These are phyloP conservation scores for Daboia siamensis DNA, from an alignment of 2,113 vertebrate genomes.

Conservation along the genomic window DNA sequence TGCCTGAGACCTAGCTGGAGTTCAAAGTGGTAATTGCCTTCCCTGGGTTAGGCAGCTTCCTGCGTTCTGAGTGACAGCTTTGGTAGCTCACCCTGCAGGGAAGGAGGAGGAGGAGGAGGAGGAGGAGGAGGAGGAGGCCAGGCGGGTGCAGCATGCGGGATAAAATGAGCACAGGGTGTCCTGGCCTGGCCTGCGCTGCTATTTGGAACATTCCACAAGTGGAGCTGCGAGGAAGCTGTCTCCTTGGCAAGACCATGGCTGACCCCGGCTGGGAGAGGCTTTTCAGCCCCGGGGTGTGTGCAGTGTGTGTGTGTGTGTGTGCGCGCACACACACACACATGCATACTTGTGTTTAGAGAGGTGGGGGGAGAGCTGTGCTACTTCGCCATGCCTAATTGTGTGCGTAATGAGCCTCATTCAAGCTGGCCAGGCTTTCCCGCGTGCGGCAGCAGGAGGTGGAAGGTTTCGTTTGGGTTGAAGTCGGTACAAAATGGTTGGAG, in stretches of 20 bases:
- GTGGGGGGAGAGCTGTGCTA: background rate
- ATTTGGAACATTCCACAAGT: constrained; percentile 57
- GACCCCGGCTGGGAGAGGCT: constrained; percentile 17
- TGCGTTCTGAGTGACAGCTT: constrained; percentile 39
- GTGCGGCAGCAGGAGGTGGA: accelerated
- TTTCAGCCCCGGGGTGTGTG: background rate
- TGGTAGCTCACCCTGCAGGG: constrained; percentile 28
- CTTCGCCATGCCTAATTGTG: background rate
- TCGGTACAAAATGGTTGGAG: background rate
- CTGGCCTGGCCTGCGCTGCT: constrained; percentile 52
- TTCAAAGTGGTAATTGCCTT: background rate
- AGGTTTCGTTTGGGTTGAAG: background rate
- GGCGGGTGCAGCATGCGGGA: constrained; percentile 1
- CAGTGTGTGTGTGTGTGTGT: background rate
- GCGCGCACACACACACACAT: background rate
- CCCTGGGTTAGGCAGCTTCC: background rate
- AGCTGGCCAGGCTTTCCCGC: background rate
- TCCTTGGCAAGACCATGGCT: constrained; percentile 28
- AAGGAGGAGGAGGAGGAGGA: constrained; percentile 45
- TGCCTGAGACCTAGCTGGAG: background rate
- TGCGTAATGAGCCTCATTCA: background rate
- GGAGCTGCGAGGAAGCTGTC: constrained; percentile 32
- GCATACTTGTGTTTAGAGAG: background rate
- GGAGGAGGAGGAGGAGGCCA: constrained; percentile 38
- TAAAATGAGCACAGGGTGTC: constrained; percentile 66